phyloP scores from a whole-genome alignment of 1,140 invertebrate genomes.

The Spodoptera frugiperda region DNA sequence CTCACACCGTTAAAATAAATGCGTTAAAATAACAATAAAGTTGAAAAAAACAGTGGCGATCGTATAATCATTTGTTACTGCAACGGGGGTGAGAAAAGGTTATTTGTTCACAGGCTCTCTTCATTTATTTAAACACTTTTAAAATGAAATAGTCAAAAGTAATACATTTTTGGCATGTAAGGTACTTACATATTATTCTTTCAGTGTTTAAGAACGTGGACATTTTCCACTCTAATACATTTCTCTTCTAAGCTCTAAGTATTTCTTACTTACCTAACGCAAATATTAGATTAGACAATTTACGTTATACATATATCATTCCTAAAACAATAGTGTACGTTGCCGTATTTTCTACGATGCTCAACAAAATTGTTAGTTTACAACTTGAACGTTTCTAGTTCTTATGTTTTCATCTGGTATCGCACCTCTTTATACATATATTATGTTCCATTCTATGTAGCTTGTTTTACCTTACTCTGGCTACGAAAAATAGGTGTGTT shows the following conservation, averaged over 20 bases:
- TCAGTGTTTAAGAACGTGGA: too few relatives aligned
- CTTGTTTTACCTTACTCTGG: slow-evolving; percentile 18
- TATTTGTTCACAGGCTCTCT: background rate
- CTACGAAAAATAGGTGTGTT: background rate
- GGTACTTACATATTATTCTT: too few relatives aligned
- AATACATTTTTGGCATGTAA: background rate
- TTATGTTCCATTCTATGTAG: background rate
- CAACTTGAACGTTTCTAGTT: slow-evolving; percentile 16
- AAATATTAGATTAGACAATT: slow-evolving; percentile 37
- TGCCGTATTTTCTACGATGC: background rate
- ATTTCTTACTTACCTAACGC: slow-evolving; percentile 17
- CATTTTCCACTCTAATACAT: background rate
- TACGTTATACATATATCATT: slow-evolving; percentile 20
- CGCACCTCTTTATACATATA: slow-evolving; percentile 19
- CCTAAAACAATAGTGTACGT: background rate
- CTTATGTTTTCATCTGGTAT: slow-evolving; percentile 1
- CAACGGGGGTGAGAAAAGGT: background rate
- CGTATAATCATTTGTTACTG: slow-evolving; percentile 15
- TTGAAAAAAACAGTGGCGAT: slow-evolving; percentile 14
- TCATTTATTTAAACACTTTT: background rate
- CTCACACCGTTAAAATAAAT: slow-evolving; percentile 12
- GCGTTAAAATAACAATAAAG: slow-evolving; percentile 27
- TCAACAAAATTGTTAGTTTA: slow-evolving; percentile 20
- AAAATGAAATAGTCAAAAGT: background rate
- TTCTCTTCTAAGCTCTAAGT: background rate